Conservation (phyloP, 2,888 invertebrate genomes). For the Gasteruption jaculator region DNA sequence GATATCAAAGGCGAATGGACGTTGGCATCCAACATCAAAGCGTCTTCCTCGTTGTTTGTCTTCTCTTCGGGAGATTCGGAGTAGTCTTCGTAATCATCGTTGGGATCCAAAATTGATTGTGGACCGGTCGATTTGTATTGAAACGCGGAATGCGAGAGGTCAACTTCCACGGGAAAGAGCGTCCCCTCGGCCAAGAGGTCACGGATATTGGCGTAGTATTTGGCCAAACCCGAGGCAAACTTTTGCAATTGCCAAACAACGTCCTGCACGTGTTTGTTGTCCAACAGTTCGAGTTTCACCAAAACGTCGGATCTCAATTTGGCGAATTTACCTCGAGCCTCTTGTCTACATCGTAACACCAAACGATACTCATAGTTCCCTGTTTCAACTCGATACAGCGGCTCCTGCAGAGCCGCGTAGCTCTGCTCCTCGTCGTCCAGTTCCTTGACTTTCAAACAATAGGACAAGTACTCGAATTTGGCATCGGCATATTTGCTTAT, state of each 20-base stretch:
- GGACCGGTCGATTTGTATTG: slow-evolving; percentile 71
- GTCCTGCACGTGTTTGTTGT: slow-evolving; percentile 97
- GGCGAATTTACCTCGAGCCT: slow-evolving; percentile 82
- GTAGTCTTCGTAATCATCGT: slow-evolving; percentile 29
- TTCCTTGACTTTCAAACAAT: slow-evolving; percentile 98
- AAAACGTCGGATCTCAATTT: slow-evolving; percentile 84
- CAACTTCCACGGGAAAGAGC: slow-evolving; percentile 94
- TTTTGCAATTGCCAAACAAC: slow-evolving; percentile 81
- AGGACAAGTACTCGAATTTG: slow-evolving; percentile 98
- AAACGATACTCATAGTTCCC: slow-evolving; percentile 99
- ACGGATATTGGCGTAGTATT: slow-evolving; percentile 70
- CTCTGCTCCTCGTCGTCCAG: slow-evolving; percentile 99
- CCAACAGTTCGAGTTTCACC: slow-evolving; percentile 93
- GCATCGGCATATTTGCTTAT: slow-evolving; percentile 98
- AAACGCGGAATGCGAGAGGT: slow-evolving; percentile 87
- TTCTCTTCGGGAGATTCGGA: slow-evolving; percentile 18
- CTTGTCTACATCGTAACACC: slow-evolving; percentile 92
- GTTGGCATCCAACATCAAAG: slow-evolving; percentile 27
- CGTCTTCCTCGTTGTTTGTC: slow-evolving; percentile 21
- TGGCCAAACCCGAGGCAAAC: slow-evolving; percentile 79
- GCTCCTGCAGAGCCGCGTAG: slow-evolving; percentile 89
- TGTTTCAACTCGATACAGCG: slow-evolving; percentile 95
- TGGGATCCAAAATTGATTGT: slow-evolving; percentile 34
- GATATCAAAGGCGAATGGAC: slow-evolving; percentile 21
- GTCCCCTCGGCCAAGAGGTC: slow-evolving; percentile 71